Conservation (phyloP, 64 coral and sea anemone genomes). For the Porites lutea region DNA sequence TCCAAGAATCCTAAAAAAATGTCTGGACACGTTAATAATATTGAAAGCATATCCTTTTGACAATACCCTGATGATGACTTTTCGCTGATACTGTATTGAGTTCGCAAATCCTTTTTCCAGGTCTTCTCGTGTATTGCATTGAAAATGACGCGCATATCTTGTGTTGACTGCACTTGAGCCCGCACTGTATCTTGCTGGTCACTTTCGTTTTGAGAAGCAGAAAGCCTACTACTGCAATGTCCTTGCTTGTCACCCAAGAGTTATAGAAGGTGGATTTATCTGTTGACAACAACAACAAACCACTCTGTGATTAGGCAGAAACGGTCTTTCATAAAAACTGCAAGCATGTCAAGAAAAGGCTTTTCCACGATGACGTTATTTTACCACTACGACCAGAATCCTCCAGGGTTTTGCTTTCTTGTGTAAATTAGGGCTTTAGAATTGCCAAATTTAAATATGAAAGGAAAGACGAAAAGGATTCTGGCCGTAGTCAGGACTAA, state of each 20-base stretch:
- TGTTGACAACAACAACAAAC: neutral
- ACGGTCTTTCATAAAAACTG: too few species aligned
- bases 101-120: conserved; percentile 33
- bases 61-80: conserved; percentile 1
- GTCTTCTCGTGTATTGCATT: neutral
- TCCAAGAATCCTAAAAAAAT: neutral
- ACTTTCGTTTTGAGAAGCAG: neutral
- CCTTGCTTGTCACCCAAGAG: neutral
- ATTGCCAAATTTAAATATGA: too few species aligned
- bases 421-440: too few species aligned
- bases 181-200: conserved; percentile 21
- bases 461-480: too few species aligned
- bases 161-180: conserved; percentile 31
- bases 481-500: too few species aligned
- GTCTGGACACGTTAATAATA: conserved; percentile 11
- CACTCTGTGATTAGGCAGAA: too few species aligned
- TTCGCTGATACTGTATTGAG: conserved; percentile 10
- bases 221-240: conserved; percentile 10
- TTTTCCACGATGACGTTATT: too few species aligned
- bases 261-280: neutral
- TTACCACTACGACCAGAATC: too few species aligned
- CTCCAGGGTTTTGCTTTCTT: too few species aligned
- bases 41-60: conserved; percentile 20
- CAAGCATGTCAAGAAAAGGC: too few species aligned
- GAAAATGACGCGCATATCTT: conserved; percentile 47